These are phyloP conservation scores for Menura novaehollandiae DNA, from an alignment of 2,113 vertebrate genomes.

Conservation along the genomic window DNA sequence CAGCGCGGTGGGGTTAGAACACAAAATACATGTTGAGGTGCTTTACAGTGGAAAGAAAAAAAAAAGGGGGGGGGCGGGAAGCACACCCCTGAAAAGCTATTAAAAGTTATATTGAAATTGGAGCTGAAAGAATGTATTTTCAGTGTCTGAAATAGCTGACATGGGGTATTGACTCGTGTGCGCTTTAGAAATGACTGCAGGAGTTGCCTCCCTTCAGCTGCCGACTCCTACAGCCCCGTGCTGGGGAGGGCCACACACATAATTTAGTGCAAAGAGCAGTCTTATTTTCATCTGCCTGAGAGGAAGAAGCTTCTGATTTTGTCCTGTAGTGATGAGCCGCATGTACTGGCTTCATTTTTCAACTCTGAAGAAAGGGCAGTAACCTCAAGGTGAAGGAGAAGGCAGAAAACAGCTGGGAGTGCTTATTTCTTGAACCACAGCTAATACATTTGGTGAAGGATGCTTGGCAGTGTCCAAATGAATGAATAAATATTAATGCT, in stretches of 20 bases:
- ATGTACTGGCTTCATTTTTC: background rate
- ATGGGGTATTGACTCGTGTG: background rate
- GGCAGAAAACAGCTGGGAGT: background rate
- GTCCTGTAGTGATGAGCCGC: background rate
- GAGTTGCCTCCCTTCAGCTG: background rate
- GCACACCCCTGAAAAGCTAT: background rate
- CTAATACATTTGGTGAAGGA: background rate
- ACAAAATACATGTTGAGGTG: background rate
- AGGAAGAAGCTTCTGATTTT: background rate
- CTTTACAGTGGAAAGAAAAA: background rate
- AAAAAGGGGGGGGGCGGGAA: too few relatives aligned
- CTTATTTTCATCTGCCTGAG: background rate
- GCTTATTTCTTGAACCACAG: background rate
- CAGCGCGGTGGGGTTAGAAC: accelerated
- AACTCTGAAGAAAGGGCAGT: background rate
- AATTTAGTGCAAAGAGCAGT: background rate
- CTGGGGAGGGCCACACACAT: background rate
- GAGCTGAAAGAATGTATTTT: background rate
- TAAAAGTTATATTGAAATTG: background rate
- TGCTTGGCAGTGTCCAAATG: background rate
- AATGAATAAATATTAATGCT: background rate
- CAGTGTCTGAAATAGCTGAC: background rate
- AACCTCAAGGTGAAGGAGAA: background rate
- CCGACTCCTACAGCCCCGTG: background rate
- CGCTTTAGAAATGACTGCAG: background rate